Percentiles rank a stretch among this genome's conserved stretches.
Evolutionary conservation across 2,797 vertebrate species (phyloP).

Genomic region (Remorina albescens): DNA sequence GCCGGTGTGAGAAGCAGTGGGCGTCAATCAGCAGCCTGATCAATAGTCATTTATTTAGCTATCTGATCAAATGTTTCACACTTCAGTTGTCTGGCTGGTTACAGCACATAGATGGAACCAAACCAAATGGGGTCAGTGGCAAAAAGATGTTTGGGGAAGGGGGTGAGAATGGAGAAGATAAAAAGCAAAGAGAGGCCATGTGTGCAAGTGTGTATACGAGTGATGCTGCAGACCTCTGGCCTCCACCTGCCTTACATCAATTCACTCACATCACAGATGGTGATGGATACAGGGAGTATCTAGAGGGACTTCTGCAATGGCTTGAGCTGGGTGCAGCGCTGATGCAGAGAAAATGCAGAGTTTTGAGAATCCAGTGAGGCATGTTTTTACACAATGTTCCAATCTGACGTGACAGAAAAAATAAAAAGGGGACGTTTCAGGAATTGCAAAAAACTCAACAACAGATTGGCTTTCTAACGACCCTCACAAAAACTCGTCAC

Average conservation of each 20-base stretch:
- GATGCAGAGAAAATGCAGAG: neutral
- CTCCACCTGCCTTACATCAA: neutral
- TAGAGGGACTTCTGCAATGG: constrained; percentile 3
- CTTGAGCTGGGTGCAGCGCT: neutral
- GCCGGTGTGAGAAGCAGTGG: neutral
- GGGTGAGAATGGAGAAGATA: neutral
- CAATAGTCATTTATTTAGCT: constrained; percentile 44
- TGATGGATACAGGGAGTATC: constrained; percentile 1
- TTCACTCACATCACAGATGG: neutral
- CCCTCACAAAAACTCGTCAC: neutral
- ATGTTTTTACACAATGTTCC: neutral
- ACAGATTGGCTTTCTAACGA: constrained; percentile 13
- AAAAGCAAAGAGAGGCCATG: neutral
- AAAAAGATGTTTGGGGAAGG: neutral
- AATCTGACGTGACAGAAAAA: neutral
- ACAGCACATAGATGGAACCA: constrained; percentile 11
- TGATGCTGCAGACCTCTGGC: neutral
- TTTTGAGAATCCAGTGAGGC: neutral
- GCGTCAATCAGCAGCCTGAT: constrained; percentile 25
- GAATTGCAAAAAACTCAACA: neutral
- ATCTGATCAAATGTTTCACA: constrained; percentile 46
- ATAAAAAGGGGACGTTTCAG: neutral
- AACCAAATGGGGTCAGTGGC: constrained; percentile 20
- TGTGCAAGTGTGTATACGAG: neutral
- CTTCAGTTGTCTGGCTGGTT: constrained; percentile 25